Conservation (phyloP, 1,140 invertebrate genomes). For the Helicoverpa zea region DNA sequence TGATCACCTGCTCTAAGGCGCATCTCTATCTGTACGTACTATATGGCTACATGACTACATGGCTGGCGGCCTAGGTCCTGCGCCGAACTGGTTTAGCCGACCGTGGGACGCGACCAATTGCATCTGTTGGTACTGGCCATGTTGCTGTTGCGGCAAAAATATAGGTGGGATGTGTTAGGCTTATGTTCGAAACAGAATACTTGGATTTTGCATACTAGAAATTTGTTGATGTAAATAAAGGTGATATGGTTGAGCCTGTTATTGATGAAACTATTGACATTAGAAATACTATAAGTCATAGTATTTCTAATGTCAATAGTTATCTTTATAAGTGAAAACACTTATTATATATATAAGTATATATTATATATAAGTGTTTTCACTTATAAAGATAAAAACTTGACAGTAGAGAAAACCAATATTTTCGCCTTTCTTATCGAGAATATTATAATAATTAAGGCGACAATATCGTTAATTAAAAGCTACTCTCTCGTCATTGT, state of each 20-base stretch:
- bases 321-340: too few relatives aligned
- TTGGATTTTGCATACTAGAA: not conserved
- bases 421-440: too few relatives aligned
- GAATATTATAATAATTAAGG: not conserved
- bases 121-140: not conserved
- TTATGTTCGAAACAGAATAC: not conserved
- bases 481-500: not conserved
- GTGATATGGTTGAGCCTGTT: not conserved
- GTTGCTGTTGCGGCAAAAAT: not conserved
- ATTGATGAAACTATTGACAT: not conserved
- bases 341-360: too few relatives aligned
- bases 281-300: not conserved
- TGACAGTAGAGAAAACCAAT: not conserved
- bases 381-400: not conserved
- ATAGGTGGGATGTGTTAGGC: not conserved
- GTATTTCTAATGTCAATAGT: too few relatives aligned
- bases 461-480: slow-evolving; percentile 1
- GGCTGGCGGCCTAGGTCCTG: not conserved
- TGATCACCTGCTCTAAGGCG: not conserved
- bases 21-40: not conserved
- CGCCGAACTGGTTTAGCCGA: slow-evolving; percentile 18
- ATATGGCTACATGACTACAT: not conserved
- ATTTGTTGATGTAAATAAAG: not conserved
- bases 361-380: not conserved
- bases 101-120: slow-evolving; percentile 9